These are phyloP conservation scores for Plemyria rubiginata DNA, from an alignment of 2,888 invertebrate genomes.

Conservation along the genomic window DNA sequence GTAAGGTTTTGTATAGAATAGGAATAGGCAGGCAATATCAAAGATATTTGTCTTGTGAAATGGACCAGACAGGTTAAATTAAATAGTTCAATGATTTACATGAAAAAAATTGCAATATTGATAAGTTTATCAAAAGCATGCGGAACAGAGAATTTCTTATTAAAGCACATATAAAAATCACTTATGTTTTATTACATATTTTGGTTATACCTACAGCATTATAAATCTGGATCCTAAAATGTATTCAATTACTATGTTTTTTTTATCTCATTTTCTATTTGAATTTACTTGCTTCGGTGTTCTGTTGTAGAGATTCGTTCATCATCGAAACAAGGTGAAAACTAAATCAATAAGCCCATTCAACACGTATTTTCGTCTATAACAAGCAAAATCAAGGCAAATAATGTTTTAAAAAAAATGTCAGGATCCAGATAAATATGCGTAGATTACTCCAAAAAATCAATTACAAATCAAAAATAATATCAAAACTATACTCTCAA, in stretches of 20 bases:
- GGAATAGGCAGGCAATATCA: not conserved
- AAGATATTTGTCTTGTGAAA: slow-evolving; percentile 20
- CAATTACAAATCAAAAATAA: slow-evolving; percentile 9
- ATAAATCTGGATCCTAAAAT: slow-evolving; percentile 50
- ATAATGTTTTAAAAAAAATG: not conserved
- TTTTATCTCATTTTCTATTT: too few relatives aligned
- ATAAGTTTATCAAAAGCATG: slow-evolving; percentile 15
- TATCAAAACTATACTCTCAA: slow-evolving; percentile 55
- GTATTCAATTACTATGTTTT: too few relatives aligned
- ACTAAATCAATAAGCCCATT: too few relatives aligned
- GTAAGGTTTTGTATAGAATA: not conserved
- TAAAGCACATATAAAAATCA: slow-evolving; percentile 8
- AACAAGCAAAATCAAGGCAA: not conserved
- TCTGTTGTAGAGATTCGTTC: too few relatives aligned
- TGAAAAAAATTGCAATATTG: slow-evolving; percentile 1
- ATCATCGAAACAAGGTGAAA: too few relatives aligned
- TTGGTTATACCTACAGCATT: slow-evolving; percentile 27
- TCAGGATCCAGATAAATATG: slow-evolving; percentile 52
- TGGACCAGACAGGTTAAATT: slow-evolving; percentile 12
- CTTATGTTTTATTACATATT: slow-evolving; percentile 8
- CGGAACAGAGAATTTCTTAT: not conserved
- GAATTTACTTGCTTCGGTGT: too few relatives aligned
- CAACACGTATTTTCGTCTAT: too few relatives aligned
- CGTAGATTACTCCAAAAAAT: slow-evolving; percentile 11
- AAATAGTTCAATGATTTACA: slow-evolving; percentile 3